Conservation (phyloP, 2,797 vertebrate species). For the Eulemur mongoz region DNA sequence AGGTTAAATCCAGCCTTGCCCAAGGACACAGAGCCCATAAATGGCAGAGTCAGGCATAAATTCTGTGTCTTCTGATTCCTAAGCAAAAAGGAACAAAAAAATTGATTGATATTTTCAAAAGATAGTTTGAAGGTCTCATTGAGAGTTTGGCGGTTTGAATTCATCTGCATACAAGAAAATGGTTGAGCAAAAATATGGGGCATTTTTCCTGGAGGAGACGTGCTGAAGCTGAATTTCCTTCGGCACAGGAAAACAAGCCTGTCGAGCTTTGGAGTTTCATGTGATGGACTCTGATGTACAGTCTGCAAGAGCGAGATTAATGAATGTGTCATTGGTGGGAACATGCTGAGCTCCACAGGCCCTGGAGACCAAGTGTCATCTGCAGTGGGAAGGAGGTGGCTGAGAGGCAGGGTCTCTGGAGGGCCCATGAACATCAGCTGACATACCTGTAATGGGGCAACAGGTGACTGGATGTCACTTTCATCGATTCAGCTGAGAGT, state of each 20-base stretch:
- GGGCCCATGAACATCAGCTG: neutral
- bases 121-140: neutral
- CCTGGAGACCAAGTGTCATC: constrained; percentile 40
- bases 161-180: neutral
- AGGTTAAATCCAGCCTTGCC: neutral
- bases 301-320: constrained; percentile 57
- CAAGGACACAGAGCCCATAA: neutral
- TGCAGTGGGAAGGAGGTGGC: constrained; percentile 20
- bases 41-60: neutral
- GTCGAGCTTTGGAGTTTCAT: neutral
- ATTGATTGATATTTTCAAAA: neutral
- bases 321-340: constrained; percentile 49
- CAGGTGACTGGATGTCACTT: constrained; percentile 25
- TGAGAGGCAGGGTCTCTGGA: neutral
- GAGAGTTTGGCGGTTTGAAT: neutral
- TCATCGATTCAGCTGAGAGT: constrained; percentile 22
- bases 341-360: neutral
- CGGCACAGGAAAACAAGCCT: neutral
- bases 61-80: neutral
- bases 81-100: neutral
- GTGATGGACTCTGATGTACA: neutral
- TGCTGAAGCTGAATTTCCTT: neutral
- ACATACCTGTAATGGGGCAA: constrained; percentile 21
- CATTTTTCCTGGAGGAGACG: neutral
- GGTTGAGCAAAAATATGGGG: neutral